Conservation (phyloP, 2,797 vertebrate genomes). For the Rhinichthys osculus region DNA sequence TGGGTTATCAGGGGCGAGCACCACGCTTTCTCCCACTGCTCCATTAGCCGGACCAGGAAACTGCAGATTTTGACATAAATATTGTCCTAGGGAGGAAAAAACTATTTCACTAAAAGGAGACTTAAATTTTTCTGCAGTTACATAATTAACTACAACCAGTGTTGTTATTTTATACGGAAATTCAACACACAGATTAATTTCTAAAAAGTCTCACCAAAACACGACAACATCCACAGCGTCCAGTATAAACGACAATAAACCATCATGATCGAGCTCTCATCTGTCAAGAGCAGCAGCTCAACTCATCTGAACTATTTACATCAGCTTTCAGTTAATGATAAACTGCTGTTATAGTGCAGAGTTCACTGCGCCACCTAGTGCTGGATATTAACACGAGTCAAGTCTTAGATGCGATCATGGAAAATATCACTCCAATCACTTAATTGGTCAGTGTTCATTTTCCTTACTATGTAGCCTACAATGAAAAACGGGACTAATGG, state of each 20-base stretch:
- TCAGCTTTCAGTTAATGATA: not conserved
- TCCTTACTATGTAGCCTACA: no score
- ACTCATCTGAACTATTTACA: not conserved
- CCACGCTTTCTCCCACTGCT: not conserved
- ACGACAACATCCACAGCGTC: not conserved
- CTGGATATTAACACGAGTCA: not conserved
- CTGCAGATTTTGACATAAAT: not conserved
- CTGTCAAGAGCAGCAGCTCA: not conserved
- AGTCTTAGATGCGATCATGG: no score
- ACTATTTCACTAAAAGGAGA: not conserved
- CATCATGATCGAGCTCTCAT: constrained; percentile 3
- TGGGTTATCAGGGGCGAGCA: not conserved
- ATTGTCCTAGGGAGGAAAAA: not conserved
- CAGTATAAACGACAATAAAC: not conserved
- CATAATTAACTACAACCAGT: not conserved
- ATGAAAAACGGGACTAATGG: no score
- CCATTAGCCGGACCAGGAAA: not conserved
- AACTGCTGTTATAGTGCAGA: not conserved
- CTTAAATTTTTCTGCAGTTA: not conserved
- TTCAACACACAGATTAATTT: not conserved
- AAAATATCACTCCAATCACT: no score
- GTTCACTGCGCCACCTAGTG: not conserved
- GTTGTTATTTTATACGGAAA: not conserved
- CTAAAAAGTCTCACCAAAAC: not conserved
- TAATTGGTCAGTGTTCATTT: no score